phyloP scores from a whole-genome alignment of 1,140 invertebrate species.

The Drosophila kanapiae region DNA sequence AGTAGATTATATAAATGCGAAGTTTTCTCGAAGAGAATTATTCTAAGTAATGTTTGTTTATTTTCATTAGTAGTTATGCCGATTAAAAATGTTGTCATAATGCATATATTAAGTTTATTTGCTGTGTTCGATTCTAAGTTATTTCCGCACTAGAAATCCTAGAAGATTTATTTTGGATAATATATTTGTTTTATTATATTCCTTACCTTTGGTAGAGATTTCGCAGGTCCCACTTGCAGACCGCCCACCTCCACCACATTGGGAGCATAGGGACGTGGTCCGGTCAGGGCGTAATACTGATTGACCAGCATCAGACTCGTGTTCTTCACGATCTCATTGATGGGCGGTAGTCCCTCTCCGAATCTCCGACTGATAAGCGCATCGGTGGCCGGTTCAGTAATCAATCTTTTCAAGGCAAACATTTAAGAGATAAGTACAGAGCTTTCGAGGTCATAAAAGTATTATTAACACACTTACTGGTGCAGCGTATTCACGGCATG shows the following conservation, averaged over 20 bases:
- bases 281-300: constrained; percentile 87
- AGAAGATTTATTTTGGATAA: too few species aligned
- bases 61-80: too few species aligned
- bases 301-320: constrained; percentile 88
- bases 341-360: constrained; percentile 85
- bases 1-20: too few species aligned
- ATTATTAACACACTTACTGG: constrained; percentile 83
- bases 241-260: constrained; percentile 88
- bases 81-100: too few species aligned
- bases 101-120: too few species aligned
- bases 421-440: constrained; percentile 22
- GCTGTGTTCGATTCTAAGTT: too few species aligned
- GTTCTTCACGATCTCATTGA: constrained; percentile 87
- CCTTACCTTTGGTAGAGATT: constrained; percentile 86
- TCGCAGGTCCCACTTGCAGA: constrained; percentile 85
- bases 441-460: not conserved
- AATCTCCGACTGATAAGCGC: constrained; percentile 87
- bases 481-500: constrained; percentile 84
- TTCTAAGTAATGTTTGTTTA: too few species aligned
- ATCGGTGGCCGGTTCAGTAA: constrained; percentile 86
- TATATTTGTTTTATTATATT: not conserved
- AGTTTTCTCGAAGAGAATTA: too few species aligned
- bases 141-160: too few species aligned
- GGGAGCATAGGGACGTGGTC: constrained; percentile 85
- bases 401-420: constrained; percentile 27